Percentiles rank a stretch among this genome's conserved stretches.
phyloP scores from a whole-genome alignment of 2,888 invertebrate species.

The Scaptomyza polygonia region DNA sequence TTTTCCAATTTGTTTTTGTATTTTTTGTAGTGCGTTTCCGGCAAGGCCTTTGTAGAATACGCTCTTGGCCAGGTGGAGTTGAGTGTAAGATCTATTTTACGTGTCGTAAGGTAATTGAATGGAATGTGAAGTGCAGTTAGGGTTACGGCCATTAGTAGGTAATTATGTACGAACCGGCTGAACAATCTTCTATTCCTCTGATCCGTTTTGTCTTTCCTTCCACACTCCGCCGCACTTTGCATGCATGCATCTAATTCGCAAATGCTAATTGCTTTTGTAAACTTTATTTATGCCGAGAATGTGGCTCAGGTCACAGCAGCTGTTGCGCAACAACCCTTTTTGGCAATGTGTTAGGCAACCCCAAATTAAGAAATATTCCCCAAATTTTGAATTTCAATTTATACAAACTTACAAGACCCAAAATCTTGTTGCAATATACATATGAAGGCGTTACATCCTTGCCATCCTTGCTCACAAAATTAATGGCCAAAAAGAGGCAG shows the following conservation, averaged over 20 bases:
- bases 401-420: slow-evolving; percentile 34
- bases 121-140: slow-evolving; percentile 67
- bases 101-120: slow-evolving; percentile 68
- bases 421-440: too few species aligned
- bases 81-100: slow-evolving; percentile 65
- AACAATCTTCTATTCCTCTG: background rate
- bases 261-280: too few species aligned
- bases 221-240: slow-evolving; percentile 10
- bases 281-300: too few species aligned
- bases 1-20: slow-evolving; percentile 7
- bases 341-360: slow-evolving; percentile 46
- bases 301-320: too few species aligned
- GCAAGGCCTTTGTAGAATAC: slow-evolving; percentile 63
- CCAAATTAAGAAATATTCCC: slow-evolving; percentile 70
- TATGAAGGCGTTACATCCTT: slow-evolving; percentile 6
- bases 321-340: slow-evolving; percentile 40
- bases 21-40: slow-evolving; percentile 63
- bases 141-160: slow-evolving; percentile 58
- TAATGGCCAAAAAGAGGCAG: background rate
- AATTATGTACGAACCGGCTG: slow-evolving; percentile 55
- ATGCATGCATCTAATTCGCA: too few species aligned
- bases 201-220: background rate
- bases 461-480: background rate
- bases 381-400: slow-evolving; percentile 77
- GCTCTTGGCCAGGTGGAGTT: slow-evolving; percentile 73